Evolutionary conservation across 2,113 vertebrate genomes (phyloP).

Genomic region (Atlantisia rogersi): DNA sequence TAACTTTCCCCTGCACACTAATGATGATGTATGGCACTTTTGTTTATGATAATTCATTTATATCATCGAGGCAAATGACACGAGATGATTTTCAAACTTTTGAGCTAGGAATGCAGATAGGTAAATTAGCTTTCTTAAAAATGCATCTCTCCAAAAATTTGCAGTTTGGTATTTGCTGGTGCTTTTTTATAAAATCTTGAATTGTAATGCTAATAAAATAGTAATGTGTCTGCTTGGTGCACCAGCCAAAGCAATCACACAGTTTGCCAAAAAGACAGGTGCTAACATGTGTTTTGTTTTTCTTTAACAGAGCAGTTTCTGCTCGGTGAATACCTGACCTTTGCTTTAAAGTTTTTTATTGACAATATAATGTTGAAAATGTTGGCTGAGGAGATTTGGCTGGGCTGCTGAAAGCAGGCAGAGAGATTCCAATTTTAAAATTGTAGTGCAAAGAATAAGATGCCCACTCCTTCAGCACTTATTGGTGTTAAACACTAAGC

Average conservation of each 20-base stretch:
- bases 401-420: neutral
- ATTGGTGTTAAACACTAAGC: neutral
- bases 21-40: conserved; percentile 24
- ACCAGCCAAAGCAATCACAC: conserved; percentile 24
- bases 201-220: neutral
- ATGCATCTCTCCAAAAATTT: neutral
- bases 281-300: conserved; percentile 22
- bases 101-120: neutral
- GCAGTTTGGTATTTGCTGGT: neutral
- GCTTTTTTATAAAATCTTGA: conserved; percentile 5
- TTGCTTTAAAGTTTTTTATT: neutral
- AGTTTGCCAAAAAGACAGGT: conserved; percentile 10
- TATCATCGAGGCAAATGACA: neutral
- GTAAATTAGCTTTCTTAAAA: neutral
- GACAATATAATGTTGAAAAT: neutral
- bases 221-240: neutral
- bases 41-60: conserved; percentile 32
- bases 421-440: neutral
- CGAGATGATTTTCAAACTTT: neutral
- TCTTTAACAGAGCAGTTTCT: neutral
- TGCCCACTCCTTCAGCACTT: neutral
- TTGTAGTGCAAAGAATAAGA: neutral
- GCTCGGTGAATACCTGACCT: conserved; percentile 11
- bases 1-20: neutral
- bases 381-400: neutral